Conservation (phyloP, 1,140 invertebrate genomes). For the Caenorhabditis remanei region DNA sequence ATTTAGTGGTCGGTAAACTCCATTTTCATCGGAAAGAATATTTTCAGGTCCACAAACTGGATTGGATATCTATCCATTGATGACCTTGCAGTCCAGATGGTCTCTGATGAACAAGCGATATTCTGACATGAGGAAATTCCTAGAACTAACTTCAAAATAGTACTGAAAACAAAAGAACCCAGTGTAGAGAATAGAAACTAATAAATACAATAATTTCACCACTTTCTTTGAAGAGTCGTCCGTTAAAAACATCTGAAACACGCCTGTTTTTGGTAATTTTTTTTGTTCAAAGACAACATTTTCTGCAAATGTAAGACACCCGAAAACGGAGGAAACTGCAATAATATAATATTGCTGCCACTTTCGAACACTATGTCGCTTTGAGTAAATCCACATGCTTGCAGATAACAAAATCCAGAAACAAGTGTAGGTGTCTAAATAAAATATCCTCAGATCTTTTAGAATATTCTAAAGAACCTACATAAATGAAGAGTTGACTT, state of each 20-base stretch:
- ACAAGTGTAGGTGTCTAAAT: background rate
- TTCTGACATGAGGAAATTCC: background rate
- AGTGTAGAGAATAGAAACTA: background rate
- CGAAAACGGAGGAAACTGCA: background rate
- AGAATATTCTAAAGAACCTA: background rate
- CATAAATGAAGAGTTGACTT: background rate
- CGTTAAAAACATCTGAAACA: background rate
- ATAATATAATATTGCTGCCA: constrained; percentile 11
- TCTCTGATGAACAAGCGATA: background rate
- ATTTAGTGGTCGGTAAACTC: background rate
- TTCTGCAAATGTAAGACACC: background rate
- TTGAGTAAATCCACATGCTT: background rate
- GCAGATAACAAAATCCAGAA: background rate
- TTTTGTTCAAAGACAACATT: background rate
- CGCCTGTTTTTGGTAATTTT: background rate
- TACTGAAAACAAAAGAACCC: background rate
- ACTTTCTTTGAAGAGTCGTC: background rate
- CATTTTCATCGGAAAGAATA: background rate
- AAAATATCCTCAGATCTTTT: background rate
- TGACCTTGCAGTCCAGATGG: background rate
- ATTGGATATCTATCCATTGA: constrained; percentile 6
- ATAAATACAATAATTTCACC: background rate
- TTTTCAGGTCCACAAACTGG: background rate
- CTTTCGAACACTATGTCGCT: background rate
- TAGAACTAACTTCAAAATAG: background rate